Evolutionary conservation across 2,797 vertebrate genomes (phyloP), one percentile per base, ranked within the genome.

Genomic region (Geotrypetes seraphini): DNA sequence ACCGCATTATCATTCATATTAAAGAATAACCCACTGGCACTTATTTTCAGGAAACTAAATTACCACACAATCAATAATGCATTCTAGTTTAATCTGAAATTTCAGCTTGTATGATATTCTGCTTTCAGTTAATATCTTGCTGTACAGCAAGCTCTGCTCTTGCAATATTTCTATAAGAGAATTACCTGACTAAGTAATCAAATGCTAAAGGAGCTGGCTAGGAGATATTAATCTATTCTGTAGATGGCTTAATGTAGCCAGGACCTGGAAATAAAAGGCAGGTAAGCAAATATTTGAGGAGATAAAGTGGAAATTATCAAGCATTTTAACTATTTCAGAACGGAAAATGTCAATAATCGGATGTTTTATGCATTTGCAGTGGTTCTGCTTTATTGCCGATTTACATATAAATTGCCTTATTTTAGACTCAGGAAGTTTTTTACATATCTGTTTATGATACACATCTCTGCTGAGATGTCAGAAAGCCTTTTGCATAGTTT

Each of bases 321-420:
- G 86, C 81, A 81, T 87, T 89, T 90, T 87, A 93, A 92, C 86
- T 80, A 85, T 92, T 92, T 88, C 81, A 71, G 73, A 83, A 88
- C 75, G 86, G 81, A 81, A 84, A 84, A 81, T 89, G 87, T 89
- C 87, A 90, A 89, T 92, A 91, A 91, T 83, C 69, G 84, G 76
- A 83, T 83, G 82, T 85, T 85, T 88, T 84, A 86, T 92, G 89
- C 87, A 90, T 89, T 87, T 84, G 81, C 83, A 75, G 84, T 88
- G 89, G 89, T 92, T 90, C 86, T 90, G 87, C 88, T 88, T 91
- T 92, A 92, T 92, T 91, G 89, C 74, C 74, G 84, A 95, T 96
- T 96, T 94, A 92, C 91, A 97, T 93, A 94, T 90, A 94, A 94
- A 96, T 92, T 90, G 89, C 86, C 90, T 94, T 87, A 93, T 97